Evolutionary conservation across 2,113 vertebrate genomes (phyloP), one percentile per base, ranked within the genome.

Genomic region (Myodes glareolus): DNA sequence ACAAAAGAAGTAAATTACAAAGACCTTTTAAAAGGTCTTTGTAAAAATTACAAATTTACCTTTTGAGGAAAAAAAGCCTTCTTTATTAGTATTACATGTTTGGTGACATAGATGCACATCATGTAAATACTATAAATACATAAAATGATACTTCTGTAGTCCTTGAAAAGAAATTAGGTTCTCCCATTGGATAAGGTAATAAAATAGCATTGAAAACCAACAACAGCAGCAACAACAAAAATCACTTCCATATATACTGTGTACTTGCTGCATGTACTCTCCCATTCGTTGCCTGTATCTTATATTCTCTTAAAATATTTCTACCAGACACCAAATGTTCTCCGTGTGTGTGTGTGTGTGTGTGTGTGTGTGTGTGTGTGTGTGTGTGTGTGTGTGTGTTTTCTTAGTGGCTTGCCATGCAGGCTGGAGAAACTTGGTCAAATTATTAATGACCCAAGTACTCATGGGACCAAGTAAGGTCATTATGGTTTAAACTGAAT

Each of bases 131-230:
- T 67, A 84, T 16, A 77, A 25, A 50, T 61, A 16, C 2, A 72
- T 55, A 91, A 92, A 90, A 75, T 89, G 12, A 75, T 63, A 50
- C 58, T 84, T 95, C 67, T 21, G 10, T 47, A 82, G 90, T 81
- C 76, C 3, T 0, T 78, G 94, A 86, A 78, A 96, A 87, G 70
- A 55, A 92, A 58, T 42, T 81, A 87, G 29, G 0, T 75, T 97
- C 65, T 1, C 10, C 68, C 77, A 95, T 85, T 67, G 45, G 95
- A 94, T 42, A 88, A 72, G 58, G 11, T 58, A 52, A 87, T 75
- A 86, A 91, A 89, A 50, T 67, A 76, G 55, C 2, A 36, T 39
- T 75, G 27, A 52, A 76, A 88, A 58, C 11, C 4, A 91, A 58
- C 16, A 58, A 58, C 6, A 21, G 21, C 19, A 21, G 21, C 2